Conservation (phyloP, 2,888 invertebrate species). For the Protodeltote pygarga region DNA sequence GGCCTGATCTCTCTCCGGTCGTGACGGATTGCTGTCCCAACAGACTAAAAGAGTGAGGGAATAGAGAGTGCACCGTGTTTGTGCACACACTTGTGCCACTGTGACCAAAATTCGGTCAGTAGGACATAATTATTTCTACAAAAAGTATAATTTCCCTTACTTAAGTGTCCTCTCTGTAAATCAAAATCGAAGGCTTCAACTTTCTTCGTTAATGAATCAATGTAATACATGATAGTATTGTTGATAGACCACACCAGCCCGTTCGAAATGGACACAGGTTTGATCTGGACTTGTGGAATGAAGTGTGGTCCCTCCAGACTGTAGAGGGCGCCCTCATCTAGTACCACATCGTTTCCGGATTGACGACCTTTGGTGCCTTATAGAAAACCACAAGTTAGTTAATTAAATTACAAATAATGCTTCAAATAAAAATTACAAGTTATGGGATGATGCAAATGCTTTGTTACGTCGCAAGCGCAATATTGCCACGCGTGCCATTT, state of each 20-base stretch:
- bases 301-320: constrained; percentile 63
- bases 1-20: too few relatives aligned
- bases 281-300: constrained; percentile 45
- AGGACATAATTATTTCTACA: too few relatives aligned
- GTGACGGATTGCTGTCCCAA: too few relatives aligned
- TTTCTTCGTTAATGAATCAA: constrained; percentile 85
- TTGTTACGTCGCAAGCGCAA: too few relatives aligned
- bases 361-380: constrained; percentile 44
- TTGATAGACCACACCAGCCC: constrained; percentile 89
- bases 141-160: constrained; percentile 30
- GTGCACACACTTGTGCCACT: too few relatives aligned
- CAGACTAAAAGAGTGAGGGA: too few relatives aligned
- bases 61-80: too few relatives aligned
- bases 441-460: too few relatives aligned
- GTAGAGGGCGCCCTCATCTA: constrained; percentile 52
- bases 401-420: too few relatives aligned
- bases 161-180: constrained; percentile 65
- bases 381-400: background rate
- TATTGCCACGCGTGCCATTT: too few relatives aligned
- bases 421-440: too few relatives aligned
- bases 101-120: too few relatives aligned
- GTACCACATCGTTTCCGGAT: constrained; percentile 22
- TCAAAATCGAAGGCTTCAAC: constrained; percentile 89
- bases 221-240: constrained; percentile 87
- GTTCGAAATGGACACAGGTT: constrained; percentile 88